A percentile compares a stretch with the other conserved stretches of the same genome.
Evolutionary conservation across 1,140 invertebrate species (phyloP).

Genomic region (Frieseomelitta varia): DNA sequence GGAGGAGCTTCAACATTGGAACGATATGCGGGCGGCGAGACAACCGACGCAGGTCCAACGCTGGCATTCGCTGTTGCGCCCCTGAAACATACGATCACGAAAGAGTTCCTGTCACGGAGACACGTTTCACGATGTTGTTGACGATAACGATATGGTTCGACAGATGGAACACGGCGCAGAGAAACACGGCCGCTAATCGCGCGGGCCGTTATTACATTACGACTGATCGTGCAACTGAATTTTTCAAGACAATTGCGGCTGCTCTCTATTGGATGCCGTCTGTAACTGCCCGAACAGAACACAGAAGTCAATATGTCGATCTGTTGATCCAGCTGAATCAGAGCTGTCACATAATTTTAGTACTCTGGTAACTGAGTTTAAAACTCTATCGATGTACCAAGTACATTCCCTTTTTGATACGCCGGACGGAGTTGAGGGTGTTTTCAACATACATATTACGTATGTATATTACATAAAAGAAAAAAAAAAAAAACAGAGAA

Average conservation of each 20-base stretch:
- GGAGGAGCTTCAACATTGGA: conserved; percentile 96
- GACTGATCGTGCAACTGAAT: conserved; percentile 21
- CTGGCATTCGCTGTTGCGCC: conserved; percentile 79
- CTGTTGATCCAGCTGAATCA: conserved; percentile 53
- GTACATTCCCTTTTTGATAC: conserved; percentile 69
- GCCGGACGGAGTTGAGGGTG: conserved; percentile 58
- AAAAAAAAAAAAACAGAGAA: neutral
- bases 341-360: conserved; percentile 55
- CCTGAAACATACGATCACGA: conserved; percentile 67
- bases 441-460: conserved; percentile 56
- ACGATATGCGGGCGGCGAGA: conserved; percentile 89
- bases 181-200: neutral
- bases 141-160: conserved; percentile 31
- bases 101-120: conserved; percentile 54
- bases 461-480: conserved; percentile 41
- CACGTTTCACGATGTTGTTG: conserved; percentile 18
- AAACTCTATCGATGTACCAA: conserved; percentile 68
- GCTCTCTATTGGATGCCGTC: conserved; percentile 40
- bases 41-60: conserved; percentile 79
- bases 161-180: conserved; percentile 11
- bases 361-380: conserved; percentile 55
- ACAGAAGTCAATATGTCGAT: conserved; percentile 72
- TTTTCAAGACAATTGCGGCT: conserved; percentile 43
- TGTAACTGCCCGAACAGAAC: conserved; percentile 74
- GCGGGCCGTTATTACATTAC: neutral